Evolutionary conservation across 2,113 vertebrate genomes (phyloP), one percentile per base, ranked within the genome.

Genomic region (Nannospalax galili): DNA sequence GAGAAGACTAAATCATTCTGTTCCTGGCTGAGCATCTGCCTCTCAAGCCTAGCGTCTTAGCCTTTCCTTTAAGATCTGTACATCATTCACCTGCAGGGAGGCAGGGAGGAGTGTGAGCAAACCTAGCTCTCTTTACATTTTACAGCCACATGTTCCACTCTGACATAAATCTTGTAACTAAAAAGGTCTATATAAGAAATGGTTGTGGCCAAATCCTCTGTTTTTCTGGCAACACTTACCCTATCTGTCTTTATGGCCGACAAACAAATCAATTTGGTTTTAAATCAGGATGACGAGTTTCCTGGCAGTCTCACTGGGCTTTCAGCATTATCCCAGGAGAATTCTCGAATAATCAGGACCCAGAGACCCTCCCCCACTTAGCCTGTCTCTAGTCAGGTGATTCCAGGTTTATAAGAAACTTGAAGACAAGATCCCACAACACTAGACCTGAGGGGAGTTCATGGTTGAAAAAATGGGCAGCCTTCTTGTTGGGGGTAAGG

Each of bases 241-340:
- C 69, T 77, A 70, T 96, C 90, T 42, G 67, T 95, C 96, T 97
- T 96, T 77, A 35, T 56, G 62, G 69, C 75, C 3, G 26, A 96
- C 96, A 94, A 92, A 95, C 89, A 95, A 93, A 96, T 96, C 88
- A 88, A 45, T 94, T 96, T 88, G 35, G 58, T 80, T 89, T 64
- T 97, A 95, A 96, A 96, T 97, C 96, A 96, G 93, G 94, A 95
- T 48, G 90, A 64, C 42, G 26, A 62, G 42, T 69, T 95, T 91
- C 70, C 56, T 69, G 56, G 65, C 81, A 87, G 69, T 78, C 56
- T 42, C 26, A 6, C 16, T 1, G 65, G 19, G 7, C 48, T 95
- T 87, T n/a, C 28, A 72, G 92, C 42, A 4, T 14, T 15, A 56
- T 45, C 26, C 40, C 78, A 11, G 60, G 90, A 90, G 62, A 48